Percentiles rank a stretch among this genome's conserved stretches.
phyloP scores from a whole-genome alignment of 1,140 invertebrate genomes.

The Manduca sexta region DNA sequence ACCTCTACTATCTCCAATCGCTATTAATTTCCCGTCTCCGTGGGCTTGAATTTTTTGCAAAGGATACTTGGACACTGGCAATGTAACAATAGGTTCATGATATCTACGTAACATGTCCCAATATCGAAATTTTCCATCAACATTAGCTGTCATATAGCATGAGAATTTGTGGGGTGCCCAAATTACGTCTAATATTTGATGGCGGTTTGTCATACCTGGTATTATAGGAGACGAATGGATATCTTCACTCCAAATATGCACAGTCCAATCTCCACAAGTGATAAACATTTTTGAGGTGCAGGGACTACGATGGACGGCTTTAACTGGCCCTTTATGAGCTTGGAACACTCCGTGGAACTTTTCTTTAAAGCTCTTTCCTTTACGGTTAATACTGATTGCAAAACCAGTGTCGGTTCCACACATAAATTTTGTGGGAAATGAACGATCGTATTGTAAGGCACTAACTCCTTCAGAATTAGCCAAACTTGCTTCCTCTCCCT shows the following conservation, averaged over 20 bases:
- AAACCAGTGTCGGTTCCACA: slow-evolving; percentile 81
- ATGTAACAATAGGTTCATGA: slow-evolving; percentile 78
- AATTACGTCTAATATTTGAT: slow-evolving; percentile 80
- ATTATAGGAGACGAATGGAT: slow-evolving; percentile 86
- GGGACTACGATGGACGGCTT: slow-evolving; percentile 86
- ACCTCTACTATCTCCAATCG: slow-evolving; percentile 84
- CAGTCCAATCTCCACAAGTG: slow-evolving; percentile 91
- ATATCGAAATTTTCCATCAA: slow-evolving; percentile 87
- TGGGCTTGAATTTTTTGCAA: slow-evolving; percentile 69
- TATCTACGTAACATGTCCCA: slow-evolving; percentile 92
- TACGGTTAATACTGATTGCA: slow-evolving; percentile 84
- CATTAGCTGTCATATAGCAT: slow-evolving; percentile 86
- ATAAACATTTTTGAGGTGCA: slow-evolving; percentile 90
- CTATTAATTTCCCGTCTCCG: slow-evolving; percentile 80
- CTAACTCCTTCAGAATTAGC: slow-evolving; percentile 81
- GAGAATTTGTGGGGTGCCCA: slow-evolving; percentile 89
- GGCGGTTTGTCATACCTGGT: slow-evolving; percentile 81
- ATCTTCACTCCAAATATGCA: slow-evolving; percentile 91
- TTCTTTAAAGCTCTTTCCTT: slow-evolving; percentile 81
- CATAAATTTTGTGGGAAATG: slow-evolving; percentile 84
- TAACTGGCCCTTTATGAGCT: slow-evolving; percentile 86
- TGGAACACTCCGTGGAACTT: slow-evolving; percentile 74
- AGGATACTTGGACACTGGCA: slow-evolving; percentile 58
- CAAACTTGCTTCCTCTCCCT: slow-evolving; percentile 73
- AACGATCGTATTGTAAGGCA: slow-evolving; percentile 86